phyloP scores from a whole-genome alignment of 2,113 vertebrate genomes.

The western clawed frog (Xenopus tropicalis) region UCB_Xtro_10.0 CM004446.2:60284001-60284500 shows the following conservation, averaged over 20 bases:
- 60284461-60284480: too few relatives aligned
- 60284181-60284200: constrained; percentile 97
- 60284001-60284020: too few relatives aligned
- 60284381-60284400: too few relatives aligned
- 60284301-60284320: neutral
- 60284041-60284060: too few relatives aligned
- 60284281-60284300: constrained; percentile 13
- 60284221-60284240: constrained; percentile 99
- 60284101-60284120: constrained; percentile 42
- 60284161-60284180: constrained; percentile 95
- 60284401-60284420: neutral
- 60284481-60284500: too few relatives aligned
- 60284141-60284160: constrained; percentile 86
- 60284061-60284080: too few relatives aligned
- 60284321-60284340: neutral
- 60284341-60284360: too few relatives aligned
- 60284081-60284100: constrained; percentile 7
- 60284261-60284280: constrained; percentile 75
- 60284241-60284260: constrained; percentile 92
- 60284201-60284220: constrained; percentile 97
- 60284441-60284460: too few relatives aligned
- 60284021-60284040: too few relatives aligned
- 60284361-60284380: too few relatives aligned
- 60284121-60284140: constrained; percentile 68
- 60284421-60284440: too few relatives aligned